These are phyloP conservation scores for Malthinus seriepunctatus DNA, from an alignment of 2,888 invertebrate species.

Conservation along the genomic window DNA sequence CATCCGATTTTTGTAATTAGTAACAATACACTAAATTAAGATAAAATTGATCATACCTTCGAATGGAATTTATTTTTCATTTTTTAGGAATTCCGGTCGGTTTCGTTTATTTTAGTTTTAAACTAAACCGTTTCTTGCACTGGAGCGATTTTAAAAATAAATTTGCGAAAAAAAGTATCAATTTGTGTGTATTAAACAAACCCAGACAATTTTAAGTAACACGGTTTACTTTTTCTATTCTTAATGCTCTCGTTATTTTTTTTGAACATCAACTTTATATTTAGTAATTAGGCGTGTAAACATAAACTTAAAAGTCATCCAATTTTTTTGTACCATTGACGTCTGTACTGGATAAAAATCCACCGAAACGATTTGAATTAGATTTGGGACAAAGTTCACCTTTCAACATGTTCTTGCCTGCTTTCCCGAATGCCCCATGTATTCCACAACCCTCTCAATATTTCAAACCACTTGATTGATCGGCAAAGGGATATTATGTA, in stretches of 20 bases:
- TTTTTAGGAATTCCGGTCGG: constrained; percentile 14
- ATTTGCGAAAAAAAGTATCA: constrained; percentile 15
- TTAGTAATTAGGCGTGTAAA: neutral
- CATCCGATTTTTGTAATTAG: neutral
- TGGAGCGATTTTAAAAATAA: constrained; percentile 16
- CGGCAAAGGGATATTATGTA: too few species aligned
- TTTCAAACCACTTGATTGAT: too few species aligned
- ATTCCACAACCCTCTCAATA: too few species aligned
- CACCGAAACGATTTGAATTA: too few species aligned
- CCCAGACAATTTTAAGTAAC: constrained; percentile 12
- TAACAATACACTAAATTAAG: neutral
- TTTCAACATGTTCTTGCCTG: too few species aligned
- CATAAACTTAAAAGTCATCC: too few species aligned
- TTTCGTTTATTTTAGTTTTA: constrained; percentile 15
- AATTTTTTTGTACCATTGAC: too few species aligned
- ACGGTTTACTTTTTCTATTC: constrained; percentile 1
- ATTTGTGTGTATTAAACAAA: constrained; percentile 1
- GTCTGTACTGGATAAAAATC: too few species aligned
- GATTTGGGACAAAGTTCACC: too few species aligned
- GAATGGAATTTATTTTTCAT: neutral
- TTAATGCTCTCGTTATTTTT: constrained; percentile 4
- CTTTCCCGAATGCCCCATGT: too few species aligned
- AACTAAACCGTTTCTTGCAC: constrained; percentile 11
- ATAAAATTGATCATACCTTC: neutral
- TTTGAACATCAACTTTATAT: constrained; percentile 1